Conservation (phyloP, 37 sponge, comb jelly and placozoan genomes). For the Chondrosia reniformis region DNA sequence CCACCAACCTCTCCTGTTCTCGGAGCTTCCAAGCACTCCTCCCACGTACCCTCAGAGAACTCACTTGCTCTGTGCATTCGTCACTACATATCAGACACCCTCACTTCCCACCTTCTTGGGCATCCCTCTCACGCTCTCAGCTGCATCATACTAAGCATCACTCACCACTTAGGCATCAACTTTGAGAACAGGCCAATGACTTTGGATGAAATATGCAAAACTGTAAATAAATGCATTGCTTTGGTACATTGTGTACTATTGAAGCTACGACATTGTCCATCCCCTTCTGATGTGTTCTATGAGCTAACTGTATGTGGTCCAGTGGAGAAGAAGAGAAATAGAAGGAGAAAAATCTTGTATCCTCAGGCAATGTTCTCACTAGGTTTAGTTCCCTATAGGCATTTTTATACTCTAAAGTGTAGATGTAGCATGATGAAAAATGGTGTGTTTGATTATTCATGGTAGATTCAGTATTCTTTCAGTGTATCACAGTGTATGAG, state of each 20-base stretch:
- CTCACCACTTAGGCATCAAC: conserved; percentile 51
- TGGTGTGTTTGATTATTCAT: no score
- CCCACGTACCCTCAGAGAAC: conserved; percentile 58
- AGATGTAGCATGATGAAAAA: no score
- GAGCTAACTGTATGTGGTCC: no score
- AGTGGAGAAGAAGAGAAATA: no score
- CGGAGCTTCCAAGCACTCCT: neutral
- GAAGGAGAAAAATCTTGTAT: no score
- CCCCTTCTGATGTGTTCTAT: no score
- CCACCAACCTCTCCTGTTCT: conserved; percentile 52
- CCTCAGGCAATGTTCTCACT: no score
- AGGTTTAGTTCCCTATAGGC: no score
- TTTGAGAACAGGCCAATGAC: conserved; percentile 28
- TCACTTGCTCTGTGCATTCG: conserved; percentile 57
- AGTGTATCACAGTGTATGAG: neutral
- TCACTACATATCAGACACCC: conserved; percentile 71
- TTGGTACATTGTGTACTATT: no score
- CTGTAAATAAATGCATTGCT: conserved; percentile 10
- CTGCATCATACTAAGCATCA: conserved; percentile 49
- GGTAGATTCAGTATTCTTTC: no score
- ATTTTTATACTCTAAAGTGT: no score
- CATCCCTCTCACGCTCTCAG: conserved; percentile 72
- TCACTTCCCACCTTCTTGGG: conserved; percentile 69
- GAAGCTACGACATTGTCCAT: no score
- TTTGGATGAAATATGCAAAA: conserved; percentile 68